phyloP scores from a whole-genome alignment of 2,113 vertebrate genomes.

The Thomomys bottae region DNA sequence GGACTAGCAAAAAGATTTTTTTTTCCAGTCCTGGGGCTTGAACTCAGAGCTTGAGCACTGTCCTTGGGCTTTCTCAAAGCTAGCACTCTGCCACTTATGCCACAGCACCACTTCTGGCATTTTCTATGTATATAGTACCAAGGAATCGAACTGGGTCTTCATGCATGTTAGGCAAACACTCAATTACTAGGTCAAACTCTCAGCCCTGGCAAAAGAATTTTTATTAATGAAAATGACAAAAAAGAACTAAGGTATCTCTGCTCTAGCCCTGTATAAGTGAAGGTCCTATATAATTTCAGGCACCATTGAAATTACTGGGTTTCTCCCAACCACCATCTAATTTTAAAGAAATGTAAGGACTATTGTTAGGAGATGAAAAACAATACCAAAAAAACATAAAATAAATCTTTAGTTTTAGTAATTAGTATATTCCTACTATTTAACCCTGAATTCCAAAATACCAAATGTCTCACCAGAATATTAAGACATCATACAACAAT shows the following conservation, averaged over 20 bases:
- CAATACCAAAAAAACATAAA: background rate
- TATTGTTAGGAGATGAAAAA: background rate
- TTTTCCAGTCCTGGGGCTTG: no score
- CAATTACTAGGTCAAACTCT: no score
- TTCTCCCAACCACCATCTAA: background rate
- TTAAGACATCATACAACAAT: slow-evolving; percentile 3
- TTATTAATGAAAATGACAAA: background rate
- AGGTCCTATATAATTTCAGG: background rate
- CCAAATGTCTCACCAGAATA: background rate
- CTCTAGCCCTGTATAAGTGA: background rate
- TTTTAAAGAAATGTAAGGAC: slow-evolving; percentile 16
- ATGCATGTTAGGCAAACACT: no score
- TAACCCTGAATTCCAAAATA: slow-evolving; percentile 35
- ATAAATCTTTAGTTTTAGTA: background rate
- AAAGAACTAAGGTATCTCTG: background rate
- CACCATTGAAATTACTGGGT: background rate
- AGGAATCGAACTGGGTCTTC: no score
- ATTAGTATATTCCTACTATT: slow-evolving; percentile 32
- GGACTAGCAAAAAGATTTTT: background rate
- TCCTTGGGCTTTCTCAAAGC: no score
- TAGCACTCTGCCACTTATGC: no score
- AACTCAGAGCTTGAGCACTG: no score
- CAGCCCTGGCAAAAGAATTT: no score
- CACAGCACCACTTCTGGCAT: no score
- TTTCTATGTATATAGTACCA: no score